Conservation (phyloP, 1,140 invertebrate species). For the Capitella teleta region DNA sequence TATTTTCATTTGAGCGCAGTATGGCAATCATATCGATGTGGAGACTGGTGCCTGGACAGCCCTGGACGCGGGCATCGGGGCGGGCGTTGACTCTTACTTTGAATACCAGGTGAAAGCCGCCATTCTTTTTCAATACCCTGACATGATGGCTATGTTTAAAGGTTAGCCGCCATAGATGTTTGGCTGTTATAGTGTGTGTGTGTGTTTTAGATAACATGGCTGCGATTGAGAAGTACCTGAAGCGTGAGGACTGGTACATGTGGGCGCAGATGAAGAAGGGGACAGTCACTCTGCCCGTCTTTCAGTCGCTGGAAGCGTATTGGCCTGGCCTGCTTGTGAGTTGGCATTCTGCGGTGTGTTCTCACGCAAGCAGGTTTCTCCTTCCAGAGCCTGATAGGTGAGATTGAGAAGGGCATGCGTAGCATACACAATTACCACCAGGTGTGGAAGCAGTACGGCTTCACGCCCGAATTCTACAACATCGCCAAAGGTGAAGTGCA, state of each 20-base stretch:
- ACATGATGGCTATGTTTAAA: slow-evolving; percentile 82
- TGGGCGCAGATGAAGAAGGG: slow-evolving; percentile 95
- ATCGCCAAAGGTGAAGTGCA: slow-evolving; percentile 72
- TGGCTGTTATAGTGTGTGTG: not conserved
- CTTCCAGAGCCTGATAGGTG: slow-evolving; percentile 46
- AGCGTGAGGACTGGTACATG: slow-evolving; percentile 80
- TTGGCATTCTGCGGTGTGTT: slow-evolving; percentile 1
- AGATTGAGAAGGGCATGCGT: slow-evolving; percentile 80
- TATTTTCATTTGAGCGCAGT: slow-evolving; percentile 26
- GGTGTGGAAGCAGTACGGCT: slow-evolving; percentile 90
- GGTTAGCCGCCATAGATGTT: slow-evolving; percentile 25
- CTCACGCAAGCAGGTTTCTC: not conserved
- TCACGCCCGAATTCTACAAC: slow-evolving; percentile 95
- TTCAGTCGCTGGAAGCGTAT: slow-evolving; percentile 95
- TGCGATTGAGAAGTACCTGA: slow-evolving; percentile 75
- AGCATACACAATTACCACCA: slow-evolving; percentile 91
- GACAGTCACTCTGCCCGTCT: slow-evolving; percentile 86
- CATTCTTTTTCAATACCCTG: slow-evolving; percentile 58
- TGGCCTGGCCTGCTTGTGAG: slow-evolving; percentile 89
- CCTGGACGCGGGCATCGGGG: slow-evolving; percentile 78
- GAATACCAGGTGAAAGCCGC: slow-evolving; percentile 97
- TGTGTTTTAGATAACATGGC: slow-evolving; percentile 53
- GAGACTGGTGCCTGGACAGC: slow-evolving; percentile 92
- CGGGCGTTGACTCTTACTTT: slow-evolving; percentile 96
- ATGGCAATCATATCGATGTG: slow-evolving; percentile 96